A percentile compares a stretch with the other conserved stretches of the same genome.
Conservation (phyloP, 2,888 invertebrate genomes). For the Andrena dorsata region DNA sequence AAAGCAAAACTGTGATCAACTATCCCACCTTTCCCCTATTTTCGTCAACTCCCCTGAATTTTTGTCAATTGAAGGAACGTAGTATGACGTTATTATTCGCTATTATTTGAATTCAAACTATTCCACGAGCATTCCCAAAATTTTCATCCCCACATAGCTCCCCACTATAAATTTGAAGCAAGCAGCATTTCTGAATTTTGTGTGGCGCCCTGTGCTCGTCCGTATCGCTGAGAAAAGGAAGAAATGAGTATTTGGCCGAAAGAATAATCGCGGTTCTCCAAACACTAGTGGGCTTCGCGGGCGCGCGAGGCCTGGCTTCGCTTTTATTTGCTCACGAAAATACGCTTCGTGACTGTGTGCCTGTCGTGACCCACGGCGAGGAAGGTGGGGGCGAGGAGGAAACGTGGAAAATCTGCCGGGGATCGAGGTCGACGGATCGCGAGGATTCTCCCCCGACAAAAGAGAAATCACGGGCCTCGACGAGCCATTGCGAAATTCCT, state of each 20-base stretch:
- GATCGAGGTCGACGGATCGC: conserved; percentile 44
- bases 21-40: no score
- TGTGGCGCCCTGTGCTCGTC: not conserved
- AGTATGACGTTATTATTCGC: no score
- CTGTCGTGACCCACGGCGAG: conserved; percentile 10
- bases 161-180: no score
- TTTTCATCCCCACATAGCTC: no score
- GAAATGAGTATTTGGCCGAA: not conserved
- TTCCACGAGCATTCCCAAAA: no score
- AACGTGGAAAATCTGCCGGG: conserved; percentile 35
- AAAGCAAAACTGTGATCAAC: no score
- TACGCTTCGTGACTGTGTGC: conserved; percentile 41
- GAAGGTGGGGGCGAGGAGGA: conserved; percentile 1
- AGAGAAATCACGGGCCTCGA: conserved; percentile 23
- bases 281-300: conserved; percentile 30
- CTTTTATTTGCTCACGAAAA: conserved; percentile 43
- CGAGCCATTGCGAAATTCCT: conserved; percentile 15
- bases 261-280: conserved; percentile 21
- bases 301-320: conserved; percentile 15
- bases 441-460: conserved; percentile 21
- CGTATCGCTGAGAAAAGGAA: not conserved
- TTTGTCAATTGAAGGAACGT: no score
- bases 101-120: no score
- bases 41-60: no score
- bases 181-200: no score